These are phyloP conservation scores for Centruroides sculpturatus DNA, from an alignment of 1,140 invertebrate genomes.

Conservation along the genomic window DNA sequence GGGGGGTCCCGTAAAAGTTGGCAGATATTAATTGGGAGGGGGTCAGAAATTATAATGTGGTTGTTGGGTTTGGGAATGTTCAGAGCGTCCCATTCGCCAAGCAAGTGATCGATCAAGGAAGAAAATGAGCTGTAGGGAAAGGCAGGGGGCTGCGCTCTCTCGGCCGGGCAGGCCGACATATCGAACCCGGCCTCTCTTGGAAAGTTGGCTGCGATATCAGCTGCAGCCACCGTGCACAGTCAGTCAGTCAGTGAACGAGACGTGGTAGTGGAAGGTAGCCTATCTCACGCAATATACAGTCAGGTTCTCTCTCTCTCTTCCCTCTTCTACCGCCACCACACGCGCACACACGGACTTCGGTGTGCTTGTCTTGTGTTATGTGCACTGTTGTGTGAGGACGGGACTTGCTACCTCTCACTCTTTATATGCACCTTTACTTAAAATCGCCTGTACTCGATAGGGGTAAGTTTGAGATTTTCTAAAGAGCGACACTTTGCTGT, in stretches of 20 bases:
- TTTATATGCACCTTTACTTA: not conserved
- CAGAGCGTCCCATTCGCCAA: constrained; percentile 17
- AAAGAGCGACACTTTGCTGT: too few relatives aligned
- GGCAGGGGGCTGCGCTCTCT: not conserved
- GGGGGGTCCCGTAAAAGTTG: constrained; percentile 1
- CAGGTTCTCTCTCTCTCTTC: too few relatives aligned
- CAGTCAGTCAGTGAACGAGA: not conserved
- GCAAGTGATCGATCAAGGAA: constrained; percentile 14
- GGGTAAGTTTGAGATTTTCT: too few relatives aligned
- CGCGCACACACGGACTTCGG: not conserved
- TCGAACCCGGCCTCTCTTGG: not conserved
- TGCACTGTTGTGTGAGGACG: not conserved
- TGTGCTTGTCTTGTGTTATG: not conserved
- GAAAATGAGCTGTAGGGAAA: constrained; percentile 16
- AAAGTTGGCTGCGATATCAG: not conserved
- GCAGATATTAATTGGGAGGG: constrained; percentile 17
- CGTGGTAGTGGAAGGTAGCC: not conserved
- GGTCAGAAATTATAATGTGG: constrained; percentile 17
- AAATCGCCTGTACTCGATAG: not conserved
- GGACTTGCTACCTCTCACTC: not conserved
- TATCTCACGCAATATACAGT: not conserved
- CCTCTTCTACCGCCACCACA: not conserved
- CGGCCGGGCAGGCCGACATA: constrained; percentile 2
- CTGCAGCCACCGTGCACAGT: constrained; percentile 1
- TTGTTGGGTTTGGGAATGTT: constrained; percentile 14